phyloP scores from a whole-genome alignment of 1,140 invertebrate genomes.

The Polypedilum pembai region DNA sequence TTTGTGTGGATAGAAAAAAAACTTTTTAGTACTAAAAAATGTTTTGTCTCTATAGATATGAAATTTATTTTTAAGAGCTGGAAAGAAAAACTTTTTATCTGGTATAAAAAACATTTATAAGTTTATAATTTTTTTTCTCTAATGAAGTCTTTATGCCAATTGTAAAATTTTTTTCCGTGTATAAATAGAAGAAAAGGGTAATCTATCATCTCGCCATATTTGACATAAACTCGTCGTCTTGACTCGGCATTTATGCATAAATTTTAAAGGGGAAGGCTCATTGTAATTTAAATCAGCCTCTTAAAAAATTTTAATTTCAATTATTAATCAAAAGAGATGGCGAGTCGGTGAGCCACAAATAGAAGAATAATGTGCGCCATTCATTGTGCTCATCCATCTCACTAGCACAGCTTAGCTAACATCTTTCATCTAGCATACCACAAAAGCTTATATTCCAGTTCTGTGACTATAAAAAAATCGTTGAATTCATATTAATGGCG shows the following conservation, averaged over 20 bases:
- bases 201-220: conserved; percentile 6
- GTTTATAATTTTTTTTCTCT: no score
- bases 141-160: no score
- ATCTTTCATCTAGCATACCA: neutral
- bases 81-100: no score
- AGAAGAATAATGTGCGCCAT: neutral
- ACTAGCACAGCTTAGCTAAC: no score
- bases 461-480: neutral
- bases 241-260: neutral
- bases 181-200: no score
- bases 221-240: neutral
- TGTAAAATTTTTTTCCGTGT: no score
- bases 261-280: conserved; percentile 1
- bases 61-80: no score
- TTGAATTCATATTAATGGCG: conserved; percentile 16
- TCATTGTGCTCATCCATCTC: conserved; percentile 21
- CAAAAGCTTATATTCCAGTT: neutral
- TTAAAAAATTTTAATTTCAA: conserved; percentile 26
- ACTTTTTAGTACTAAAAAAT: no score
- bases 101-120: no score
- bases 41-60: no score
- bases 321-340: conserved; percentile 21
- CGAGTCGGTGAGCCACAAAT: conserved; percentile 23
- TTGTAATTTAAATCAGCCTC: conserved; percentile 10
- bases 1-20: no score